Percentiles rank a stretch among this genome's conserved stretches.
Evolutionary conservation across 1,140 invertebrate genomes (phyloP).

Genomic region (Lordiphosa stackelbergi): DNA sequence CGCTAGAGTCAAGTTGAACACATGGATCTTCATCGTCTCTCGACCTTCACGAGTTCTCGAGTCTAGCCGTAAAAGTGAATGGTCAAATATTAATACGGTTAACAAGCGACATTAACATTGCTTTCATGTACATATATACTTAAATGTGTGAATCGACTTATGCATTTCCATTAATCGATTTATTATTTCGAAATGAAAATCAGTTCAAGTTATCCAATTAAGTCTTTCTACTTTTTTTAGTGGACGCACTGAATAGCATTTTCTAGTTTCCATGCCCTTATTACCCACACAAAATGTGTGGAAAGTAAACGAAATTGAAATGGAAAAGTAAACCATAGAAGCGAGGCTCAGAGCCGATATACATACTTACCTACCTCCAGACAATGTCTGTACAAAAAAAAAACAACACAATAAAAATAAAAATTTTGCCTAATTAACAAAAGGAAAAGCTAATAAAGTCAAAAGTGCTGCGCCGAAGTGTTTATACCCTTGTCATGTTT

Average conservation of each 20-base stretch:
- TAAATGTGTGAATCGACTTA: no score
- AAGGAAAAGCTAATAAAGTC: constrained; percentile 1
- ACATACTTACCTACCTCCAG: not conserved
- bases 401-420: constrained; percentile 18
- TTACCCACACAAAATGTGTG: not conserved
- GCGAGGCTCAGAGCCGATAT: constrained; percentile 8
- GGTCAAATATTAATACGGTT: constrained; percentile 1
- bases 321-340: constrained; percentile 22
- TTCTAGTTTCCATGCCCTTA: constrained; percentile 19
- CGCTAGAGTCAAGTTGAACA: constrained; percentile 2
- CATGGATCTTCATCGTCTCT: no score
- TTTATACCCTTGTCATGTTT: not conserved
- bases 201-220: constrained; percentile 5
- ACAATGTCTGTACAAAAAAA: constrained; percentile 8
- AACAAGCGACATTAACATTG: no score
- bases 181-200: no score
- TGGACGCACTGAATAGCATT: constrained; percentile 2
- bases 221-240: not conserved
- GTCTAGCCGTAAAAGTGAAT: constrained; percentile 7
- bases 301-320: constrained; percentile 34
- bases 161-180: no score
- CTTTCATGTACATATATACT: no score
- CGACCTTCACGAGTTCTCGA: constrained; percentile 25
- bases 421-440: constrained; percentile 14
- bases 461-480: constrained; percentile 3